phyloP scores from a whole-genome alignment of 2,888 invertebrate genomes.

The Leptinotarsa haldemani region DNA sequence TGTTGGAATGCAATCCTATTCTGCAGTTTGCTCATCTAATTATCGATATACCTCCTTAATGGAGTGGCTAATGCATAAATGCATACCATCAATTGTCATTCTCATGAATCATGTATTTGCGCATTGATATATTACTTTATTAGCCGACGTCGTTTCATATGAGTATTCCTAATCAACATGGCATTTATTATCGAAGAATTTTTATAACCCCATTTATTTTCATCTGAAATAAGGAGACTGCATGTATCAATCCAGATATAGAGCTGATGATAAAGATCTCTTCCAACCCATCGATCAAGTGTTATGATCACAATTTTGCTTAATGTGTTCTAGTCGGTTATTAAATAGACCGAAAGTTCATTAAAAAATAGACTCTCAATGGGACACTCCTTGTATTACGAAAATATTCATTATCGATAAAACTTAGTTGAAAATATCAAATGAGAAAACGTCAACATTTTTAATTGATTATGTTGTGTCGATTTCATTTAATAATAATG shows the following conservation, averaged over 20 bases:
- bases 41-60: constrained; percentile 1
- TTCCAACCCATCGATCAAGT: no score
- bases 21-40: neutral
- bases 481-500: no score
- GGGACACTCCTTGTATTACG: no score
- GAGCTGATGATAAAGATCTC: no score
- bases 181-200: neutral
- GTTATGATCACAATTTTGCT: no score
- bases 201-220: neutral
- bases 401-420: no score
- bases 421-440: no score
- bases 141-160: neutral
- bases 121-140: constrained; percentile 6
- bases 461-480: no score
- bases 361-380: no score
- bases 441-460: no score
- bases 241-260: neutral
- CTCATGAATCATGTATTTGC: constrained; percentile 6
- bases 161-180: neutral
- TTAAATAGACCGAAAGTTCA: no score
- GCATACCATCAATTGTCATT: neutral
- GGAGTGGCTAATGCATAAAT: constrained; percentile 12
- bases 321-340: no score
- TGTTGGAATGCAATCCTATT: neutral
- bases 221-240: neutral